Base-by-base conservation (phyloP, 2,797 vertebrate species). In the Lepilemur septentrionalis region DNA sequence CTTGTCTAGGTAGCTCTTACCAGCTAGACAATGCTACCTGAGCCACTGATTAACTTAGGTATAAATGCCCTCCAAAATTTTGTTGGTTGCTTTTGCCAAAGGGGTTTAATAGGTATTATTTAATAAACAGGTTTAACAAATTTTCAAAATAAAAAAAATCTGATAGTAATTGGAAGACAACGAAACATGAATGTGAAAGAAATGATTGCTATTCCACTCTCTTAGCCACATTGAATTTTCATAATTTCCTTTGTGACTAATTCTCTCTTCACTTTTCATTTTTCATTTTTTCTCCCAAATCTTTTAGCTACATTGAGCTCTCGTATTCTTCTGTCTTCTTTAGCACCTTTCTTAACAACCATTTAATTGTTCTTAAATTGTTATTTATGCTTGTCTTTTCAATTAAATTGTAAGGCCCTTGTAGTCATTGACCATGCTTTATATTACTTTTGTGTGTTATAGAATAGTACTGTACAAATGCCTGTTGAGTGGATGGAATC, bases 261-360 rank as follows among this genome's bases (percentile, higher is more conserved):
- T 94, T 50, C n/a, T 91, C 12, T 89, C 20, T 48, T 94, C 41
- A 23, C 79, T 89, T 88, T 95, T 93, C 43, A 89, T 82, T 22
- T 73, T 14, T 88, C 92, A 48, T 28, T 88, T 35, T 87, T 59
- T 89, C 20, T 78, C 12, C 12, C 5, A 13, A 7, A 41, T 88
- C 65, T 95, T 87, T 87, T 52, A 91, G 23, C 38, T 10, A 48
- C 55, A 18, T 52, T 85, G 35, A 85, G 28, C 75, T 69, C 14
- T 83, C 30, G 38, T 84, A 7, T 91, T 69, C 41, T 38, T 38
- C 50, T 89, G 14, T 79, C 52, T 93, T 91, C 28, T 91, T 95
- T 89, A 80, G 32, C 79, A 92, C 11, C 41, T 70, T 85, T 90
- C 30, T 73, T 73, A 46, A 52, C 13, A 41, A 35, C 15, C 43